Evolutionary conservation across 2,113 vertebrate genomes (phyloP).

Genomic region (Aptenodytes forsteri): DNA sequence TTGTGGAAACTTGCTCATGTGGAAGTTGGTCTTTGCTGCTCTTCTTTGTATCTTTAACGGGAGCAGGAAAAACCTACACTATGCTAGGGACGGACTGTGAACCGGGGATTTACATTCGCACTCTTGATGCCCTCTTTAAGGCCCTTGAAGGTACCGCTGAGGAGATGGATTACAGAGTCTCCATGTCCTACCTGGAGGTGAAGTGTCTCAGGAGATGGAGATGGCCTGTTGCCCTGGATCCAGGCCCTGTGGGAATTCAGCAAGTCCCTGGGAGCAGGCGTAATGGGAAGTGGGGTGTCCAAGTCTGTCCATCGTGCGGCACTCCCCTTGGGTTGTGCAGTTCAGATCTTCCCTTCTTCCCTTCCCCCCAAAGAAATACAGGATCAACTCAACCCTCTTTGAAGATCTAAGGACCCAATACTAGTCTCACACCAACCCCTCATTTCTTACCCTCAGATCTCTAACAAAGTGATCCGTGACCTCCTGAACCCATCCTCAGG

Average conservation of each 20-base stretch:
- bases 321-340: neutral
- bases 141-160: constrained; percentile 51
- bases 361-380: neutral
- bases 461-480: constrained; percentile 77
- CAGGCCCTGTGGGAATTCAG: neutral
- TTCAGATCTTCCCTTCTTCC: neutral
- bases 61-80: constrained; percentile 72
- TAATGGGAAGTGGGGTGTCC: neutral
- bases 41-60: neutral
- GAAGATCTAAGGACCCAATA: neutral
- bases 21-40: neutral
- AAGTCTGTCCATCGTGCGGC: neutral
- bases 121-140: constrained; percentile 72
- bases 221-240: neutral
- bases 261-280: neutral
- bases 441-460: constrained; percentile 62
- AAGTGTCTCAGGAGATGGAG: neutral
- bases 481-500: constrained; percentile 76
- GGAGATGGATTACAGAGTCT: constrained; percentile 53
- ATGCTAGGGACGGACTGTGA: constrained; percentile 73
- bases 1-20: accelerated
- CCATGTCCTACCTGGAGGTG: constrained; percentile 78
- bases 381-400: neutral
- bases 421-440: neutral
- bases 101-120: constrained; percentile 67